Evolutionary conservation across 2,888 invertebrate genomes (phyloP).

Genomic region (Drosophila paracracens): DNA sequence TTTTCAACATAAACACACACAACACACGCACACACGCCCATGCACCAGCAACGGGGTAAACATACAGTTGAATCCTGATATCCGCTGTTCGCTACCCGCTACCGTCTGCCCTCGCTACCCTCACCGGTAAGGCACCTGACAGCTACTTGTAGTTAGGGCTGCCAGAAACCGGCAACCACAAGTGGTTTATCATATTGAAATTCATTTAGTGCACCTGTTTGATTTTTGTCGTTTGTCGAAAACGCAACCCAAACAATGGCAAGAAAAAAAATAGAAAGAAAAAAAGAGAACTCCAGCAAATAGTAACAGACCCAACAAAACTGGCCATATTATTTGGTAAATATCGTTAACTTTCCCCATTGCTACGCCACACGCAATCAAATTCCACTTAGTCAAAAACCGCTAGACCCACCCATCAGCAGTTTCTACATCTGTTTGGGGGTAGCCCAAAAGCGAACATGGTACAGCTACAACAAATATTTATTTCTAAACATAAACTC

Average conservation of each 20-base stretch:
- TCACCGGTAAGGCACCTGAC: conserved; percentile 14
- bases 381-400: conserved; percentile 58
- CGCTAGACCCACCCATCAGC: conserved; percentile 16
- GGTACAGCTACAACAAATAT: neutral
- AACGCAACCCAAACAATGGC: neutral
- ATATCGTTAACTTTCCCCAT: conserved; percentile 75
- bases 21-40: conserved; percentile 29
- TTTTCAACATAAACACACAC: conserved; percentile 50
- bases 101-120: neutral
- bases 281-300: conserved; percentile 1
- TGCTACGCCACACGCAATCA: conserved; percentile 72
- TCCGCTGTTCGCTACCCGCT: neutral
- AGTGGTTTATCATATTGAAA: conserved; percentile 82
- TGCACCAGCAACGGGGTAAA: conserved; percentile 17
- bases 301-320: conserved; percentile 16
- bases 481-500: neutral
- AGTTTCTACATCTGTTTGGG: neutral
- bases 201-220: conserved; percentile 84
- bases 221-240: conserved; percentile 67
- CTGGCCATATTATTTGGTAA: conserved; percentile 71
- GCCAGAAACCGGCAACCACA: conserved; percentile 68
- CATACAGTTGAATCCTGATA: neutral
- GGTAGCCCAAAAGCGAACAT: neutral
- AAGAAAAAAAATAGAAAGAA: neutral
- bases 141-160: conserved; percentile 9